Evolutionary conservation across 2,113 vertebrate species (phyloP).

Genomic region (Sisor rabdophorus): DNA sequence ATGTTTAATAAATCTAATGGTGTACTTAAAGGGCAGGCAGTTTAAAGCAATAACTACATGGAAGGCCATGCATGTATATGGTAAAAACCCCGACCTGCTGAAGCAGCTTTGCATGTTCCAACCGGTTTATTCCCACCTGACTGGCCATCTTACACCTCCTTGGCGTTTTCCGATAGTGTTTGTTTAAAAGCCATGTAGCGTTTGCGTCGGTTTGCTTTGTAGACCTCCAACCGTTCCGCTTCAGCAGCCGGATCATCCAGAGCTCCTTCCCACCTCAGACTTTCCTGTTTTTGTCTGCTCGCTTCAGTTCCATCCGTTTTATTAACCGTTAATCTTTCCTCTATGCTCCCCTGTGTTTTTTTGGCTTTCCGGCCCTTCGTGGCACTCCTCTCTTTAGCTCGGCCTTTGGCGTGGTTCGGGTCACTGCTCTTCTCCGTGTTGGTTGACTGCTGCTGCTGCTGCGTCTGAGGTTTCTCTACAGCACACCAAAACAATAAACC

Average conservation of each 20-base stretch:
- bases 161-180: slow-evolving; percentile 40
- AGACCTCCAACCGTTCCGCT: slow-evolving; percentile 71
- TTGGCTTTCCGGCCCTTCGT: slow-evolving; percentile 32
- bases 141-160: background rate
- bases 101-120: slow-evolving; percentile 5
- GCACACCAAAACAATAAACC: background rate
- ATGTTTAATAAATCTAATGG: background rate
- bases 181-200: slow-evolving; percentile 73
- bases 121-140: slow-evolving; percentile 9
- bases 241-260: slow-evolving; percentile 77
- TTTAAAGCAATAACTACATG: background rate
- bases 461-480: slow-evolving; percentile 62
- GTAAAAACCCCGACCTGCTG: background rate
- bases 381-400: slow-evolving; percentile 32
- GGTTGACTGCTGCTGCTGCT: slow-evolving; percentile 39
- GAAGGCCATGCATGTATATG: background rate
- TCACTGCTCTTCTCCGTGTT: slow-evolving; percentile 39
- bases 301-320: slow-evolving; percentile 37
- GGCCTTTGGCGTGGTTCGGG: slow-evolving; percentile 28
- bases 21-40: background rate
- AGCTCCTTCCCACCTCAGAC: slow-evolving; percentile 80
- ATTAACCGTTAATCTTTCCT: background rate
- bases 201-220: slow-evolving; percentile 74
- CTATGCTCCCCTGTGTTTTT: slow-evolving; percentile 21
- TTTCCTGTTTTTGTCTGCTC: slow-evolving; percentile 59